Base-by-base conservation (phyloP, 2,797 vertebrate genomes). In the Phalloptychus januarius region DNA sequence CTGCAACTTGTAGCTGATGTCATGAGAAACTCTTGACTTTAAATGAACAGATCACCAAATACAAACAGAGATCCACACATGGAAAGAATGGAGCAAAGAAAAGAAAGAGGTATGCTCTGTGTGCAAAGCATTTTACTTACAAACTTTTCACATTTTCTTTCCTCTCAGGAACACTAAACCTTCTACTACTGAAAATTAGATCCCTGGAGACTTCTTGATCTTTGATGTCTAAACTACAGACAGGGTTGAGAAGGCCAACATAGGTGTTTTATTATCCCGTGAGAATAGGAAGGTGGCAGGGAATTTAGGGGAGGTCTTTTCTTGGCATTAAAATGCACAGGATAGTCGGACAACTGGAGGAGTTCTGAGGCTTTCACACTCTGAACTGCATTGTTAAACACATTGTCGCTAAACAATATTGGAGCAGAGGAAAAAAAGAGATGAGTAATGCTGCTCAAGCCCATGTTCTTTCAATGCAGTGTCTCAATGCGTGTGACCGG, bases 131-230 rank as follows among this genome's bases (percentile, higher is more conserved):
- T 69, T 82, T 75, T 33, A 78, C 38, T 79, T 81, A 71, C 58
- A 44, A 84, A 67, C 78, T 73, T 71, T 81, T 38, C 72, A 85
- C 40, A 72, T 69, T 74, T 69, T 44, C 70, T 28, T 75, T 78
- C 76, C 40, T 83, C 65, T 72, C 71, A 76, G 78, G 15, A 76
- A 74, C 75, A 76, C 67, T 25, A 58, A 83, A 76, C 54, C 58
- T 84, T 84, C 78, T 74, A 75, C 79, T 74, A 75, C 83, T 82
- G 77, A 83, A 89, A 92, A 90, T 88, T 38, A 86, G 82, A 31
- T 82, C 89, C 85, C 82, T 63, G 28, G 91, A 88, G 86, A 85
- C 73, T n/a, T 61, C 12, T 50, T 85, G 81, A 75, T 70, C 81
- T 86, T 81, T 20, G 23, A 76, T 79, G 72, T 65, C 77, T 82